phyloP scores from a whole-genome alignment of 2,113 vertebrate genomes.

The Neogale vison region DNA sequence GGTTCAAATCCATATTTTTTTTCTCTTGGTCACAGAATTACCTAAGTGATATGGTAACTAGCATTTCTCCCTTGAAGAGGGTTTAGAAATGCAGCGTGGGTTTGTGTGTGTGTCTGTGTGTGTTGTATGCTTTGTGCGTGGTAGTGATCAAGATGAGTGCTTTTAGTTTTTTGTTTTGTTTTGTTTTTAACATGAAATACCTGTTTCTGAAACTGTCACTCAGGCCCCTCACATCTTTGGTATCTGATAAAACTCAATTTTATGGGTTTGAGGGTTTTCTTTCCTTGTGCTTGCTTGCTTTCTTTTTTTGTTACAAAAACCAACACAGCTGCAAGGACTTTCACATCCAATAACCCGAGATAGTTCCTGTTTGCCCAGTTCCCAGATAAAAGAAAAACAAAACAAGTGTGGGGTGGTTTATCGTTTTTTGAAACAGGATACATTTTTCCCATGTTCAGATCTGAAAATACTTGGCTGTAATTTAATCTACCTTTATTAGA shows the following conservation, averaged over 20 bases:
- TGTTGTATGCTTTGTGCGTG: neutral
- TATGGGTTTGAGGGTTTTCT: neutral
- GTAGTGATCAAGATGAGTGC: neutral
- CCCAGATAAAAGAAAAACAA: slow-evolving; percentile 79
- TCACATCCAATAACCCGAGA: slow-evolving; percentile 52
- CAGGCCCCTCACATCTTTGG: slow-evolving; percentile 12
- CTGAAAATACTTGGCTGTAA: slow-evolving; percentile 82
- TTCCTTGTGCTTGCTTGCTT: neutral
- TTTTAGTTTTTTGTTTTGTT: neutral
- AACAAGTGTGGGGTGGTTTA: slow-evolving; percentile 61
- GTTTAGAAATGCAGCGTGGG: neutral
- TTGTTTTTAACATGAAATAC: neutral
- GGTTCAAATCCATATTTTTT: slow-evolving; percentile 41
- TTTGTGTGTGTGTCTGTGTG: neutral
- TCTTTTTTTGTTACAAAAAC: slow-evolving; percentile 44
- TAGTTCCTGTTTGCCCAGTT: slow-evolving; percentile 69
- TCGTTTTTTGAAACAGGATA: slow-evolving; percentile 70
- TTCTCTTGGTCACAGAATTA: slow-evolving; percentile 31
- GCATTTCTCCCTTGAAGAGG: neutral
- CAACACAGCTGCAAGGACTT: slow-evolving; percentile 48
- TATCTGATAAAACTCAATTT: slow-evolving; percentile 30
- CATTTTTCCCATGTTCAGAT: slow-evolving; percentile 79
- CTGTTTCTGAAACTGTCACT: slow-evolving; percentile 13
- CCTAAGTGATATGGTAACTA: slow-evolving; percentile 44
- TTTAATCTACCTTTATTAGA: slow-evolving; percentile 83